Conservation (phyloP, 2,797 vertebrate species). For the Delichon dasypus region DNA sequence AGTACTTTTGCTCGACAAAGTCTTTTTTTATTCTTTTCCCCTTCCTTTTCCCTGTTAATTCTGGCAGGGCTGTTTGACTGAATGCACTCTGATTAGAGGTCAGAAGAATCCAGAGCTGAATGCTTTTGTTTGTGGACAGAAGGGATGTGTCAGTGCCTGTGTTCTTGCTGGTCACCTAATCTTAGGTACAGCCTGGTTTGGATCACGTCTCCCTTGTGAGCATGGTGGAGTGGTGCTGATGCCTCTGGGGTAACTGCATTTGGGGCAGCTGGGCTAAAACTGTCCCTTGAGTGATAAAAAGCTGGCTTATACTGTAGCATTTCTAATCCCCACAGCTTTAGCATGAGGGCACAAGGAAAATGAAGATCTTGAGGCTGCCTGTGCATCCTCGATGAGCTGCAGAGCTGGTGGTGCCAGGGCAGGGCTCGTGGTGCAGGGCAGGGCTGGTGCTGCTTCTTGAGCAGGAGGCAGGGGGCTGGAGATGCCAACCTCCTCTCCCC, state of each 20-base stretch:
- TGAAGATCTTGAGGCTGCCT: neutral
- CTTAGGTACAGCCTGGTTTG: neutral
- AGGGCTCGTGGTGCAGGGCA: neutral
- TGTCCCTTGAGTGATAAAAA: neutral
- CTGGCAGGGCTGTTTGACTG: slow-evolving; percentile 27
- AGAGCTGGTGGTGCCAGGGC: neutral
- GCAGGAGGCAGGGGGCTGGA: neutral
- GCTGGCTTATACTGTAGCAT: neutral
- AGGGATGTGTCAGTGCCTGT: neutral
- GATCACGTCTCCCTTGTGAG: neutral
- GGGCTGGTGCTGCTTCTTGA: neutral
- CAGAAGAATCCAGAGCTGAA: neutral
- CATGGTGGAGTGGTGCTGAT: neutral
- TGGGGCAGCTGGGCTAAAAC: neutral
- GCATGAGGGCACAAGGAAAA: neutral
- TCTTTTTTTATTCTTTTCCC: slow-evolving; percentile 54
- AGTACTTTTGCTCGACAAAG: slow-evolving; percentile 56
- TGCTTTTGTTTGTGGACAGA: neutral
- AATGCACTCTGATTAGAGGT: neutral
- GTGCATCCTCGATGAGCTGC: neutral
- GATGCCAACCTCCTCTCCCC: neutral
- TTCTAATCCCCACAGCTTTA: neutral
- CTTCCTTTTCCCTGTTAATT: slow-evolving; percentile 41
- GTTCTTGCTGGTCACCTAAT: neutral
- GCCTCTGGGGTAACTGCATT: neutral